A percentile compares a stretch with the other conserved stretches of the same genome.
phyloP scores from a whole-genome alignment of 92 coral and sea anemone genomes.

The Galaxea fascicularis region DNA sequence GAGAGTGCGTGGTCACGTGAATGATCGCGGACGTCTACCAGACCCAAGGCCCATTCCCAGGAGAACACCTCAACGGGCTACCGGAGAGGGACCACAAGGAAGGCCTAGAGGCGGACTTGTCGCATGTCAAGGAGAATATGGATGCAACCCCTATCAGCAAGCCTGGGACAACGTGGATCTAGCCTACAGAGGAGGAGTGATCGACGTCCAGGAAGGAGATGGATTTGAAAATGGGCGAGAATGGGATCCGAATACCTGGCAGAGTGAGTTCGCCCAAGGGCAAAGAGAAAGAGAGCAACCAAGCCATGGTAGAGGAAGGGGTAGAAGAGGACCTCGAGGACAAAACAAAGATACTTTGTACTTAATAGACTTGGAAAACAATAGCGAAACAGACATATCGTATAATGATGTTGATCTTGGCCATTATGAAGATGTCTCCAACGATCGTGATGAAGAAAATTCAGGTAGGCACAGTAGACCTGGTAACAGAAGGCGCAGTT shows the following conservation, averaged over 20 bases:
- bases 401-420: neutral
- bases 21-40: neutral
- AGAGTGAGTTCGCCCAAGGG: neutral
- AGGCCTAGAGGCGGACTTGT: constrained; percentile 4
- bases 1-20: neutral
- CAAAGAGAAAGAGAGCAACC: neutral
- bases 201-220: neutral
- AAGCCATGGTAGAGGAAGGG: neutral
- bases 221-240: neutral
- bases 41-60: constrained; percentile 4
- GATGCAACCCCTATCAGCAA: neutral
- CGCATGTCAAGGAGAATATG: constrained; percentile 4
- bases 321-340: neutral
- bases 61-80: neutral
- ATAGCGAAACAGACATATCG: neutral
- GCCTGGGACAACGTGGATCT: neutral
- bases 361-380: neutral
- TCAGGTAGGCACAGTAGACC: neutral
- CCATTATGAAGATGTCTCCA: neutral
- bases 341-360: neutral
- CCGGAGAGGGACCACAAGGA: constrained; percentile 19
- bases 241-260: too few relatives aligned
- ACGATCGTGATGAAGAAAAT: neutral
- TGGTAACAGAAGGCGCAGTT: constrained; percentile 2
- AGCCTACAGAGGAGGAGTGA: constrained; percentile 9